phyloP scores from a whole-genome alignment of 2,113 vertebrate genomes.

The Prunella fulvescens region DNA sequence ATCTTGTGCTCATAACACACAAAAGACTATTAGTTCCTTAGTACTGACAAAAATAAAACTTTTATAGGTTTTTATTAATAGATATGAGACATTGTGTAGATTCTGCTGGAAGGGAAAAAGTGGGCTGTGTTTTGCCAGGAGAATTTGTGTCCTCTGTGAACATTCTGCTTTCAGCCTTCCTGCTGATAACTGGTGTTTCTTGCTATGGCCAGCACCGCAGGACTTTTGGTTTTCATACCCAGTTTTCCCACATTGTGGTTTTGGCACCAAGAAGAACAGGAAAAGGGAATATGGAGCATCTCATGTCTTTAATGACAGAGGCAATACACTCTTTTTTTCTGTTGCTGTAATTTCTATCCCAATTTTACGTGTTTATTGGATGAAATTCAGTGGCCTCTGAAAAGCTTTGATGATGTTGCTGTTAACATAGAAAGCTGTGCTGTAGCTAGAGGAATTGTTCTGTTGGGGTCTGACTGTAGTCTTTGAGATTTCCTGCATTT shows the following conservation, averaged over 20 bases:
- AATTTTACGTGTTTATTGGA: background rate
- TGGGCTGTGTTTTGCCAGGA: background rate
- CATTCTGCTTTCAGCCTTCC: background rate
- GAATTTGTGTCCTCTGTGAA: background rate
- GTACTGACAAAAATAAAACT: constrained; percentile 1
- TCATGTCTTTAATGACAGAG: background rate
- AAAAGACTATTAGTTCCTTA: background rate
- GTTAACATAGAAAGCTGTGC: background rate
- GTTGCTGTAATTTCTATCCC: background rate
- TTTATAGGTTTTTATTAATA: constrained; percentile 10
- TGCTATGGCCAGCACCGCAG: background rate
- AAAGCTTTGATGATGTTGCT: background rate
- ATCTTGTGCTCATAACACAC: background rate
- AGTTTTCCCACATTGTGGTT: background rate
- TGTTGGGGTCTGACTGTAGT: background rate
- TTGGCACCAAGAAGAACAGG: background rate
- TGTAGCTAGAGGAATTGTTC: background rate
- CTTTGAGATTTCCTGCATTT: background rate
- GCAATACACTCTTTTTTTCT: background rate
- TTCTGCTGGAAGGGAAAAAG: background rate
- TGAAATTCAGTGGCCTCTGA: background rate
- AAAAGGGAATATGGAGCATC: background rate
- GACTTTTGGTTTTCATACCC: background rate
- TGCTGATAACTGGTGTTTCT: background rate
- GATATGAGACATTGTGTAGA: background rate